Base-by-base conservation (phyloP, 2,797 vertebrate genomes). In the Menidia menidia region DNA sequence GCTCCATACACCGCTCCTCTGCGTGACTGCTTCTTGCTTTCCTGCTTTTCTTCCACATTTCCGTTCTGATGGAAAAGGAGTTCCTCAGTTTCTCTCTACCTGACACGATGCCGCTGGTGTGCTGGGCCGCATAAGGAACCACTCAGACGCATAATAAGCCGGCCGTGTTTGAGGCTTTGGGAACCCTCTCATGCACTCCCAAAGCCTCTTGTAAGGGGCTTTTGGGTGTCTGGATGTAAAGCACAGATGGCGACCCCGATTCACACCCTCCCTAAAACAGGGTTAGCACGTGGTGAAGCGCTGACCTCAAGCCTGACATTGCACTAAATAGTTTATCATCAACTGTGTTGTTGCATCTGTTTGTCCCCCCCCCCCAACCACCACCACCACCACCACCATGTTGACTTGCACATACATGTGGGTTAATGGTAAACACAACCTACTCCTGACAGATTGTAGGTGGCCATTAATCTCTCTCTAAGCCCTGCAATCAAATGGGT, bases 231-330 rank as follows among this genome's bases (percentile, higher is more conserved):
- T 82, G 45, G 60, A 75, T 78, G 47, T 54, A 19, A 77, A 58
- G 71, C 73, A 82, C 89, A 92, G 90, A 91, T 92, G 90, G 87
- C 1, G 6, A 33, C 80, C 81, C 66, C 30, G 61, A 81, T 79
- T 83, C 71, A 68, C 48, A 59, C 15, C 48, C 75, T 60, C 68
- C 54, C 15, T 18, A 43, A 64, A 85, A 75, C 64, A 63, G 71
- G 68, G 63, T 77, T 81, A 75, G 68, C 62, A 51, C 60, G 62
- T 25, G 73, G 47, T 70, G 72, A 77, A 67, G 64, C 56, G 0
- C 69, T 68, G 64, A 77, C 73, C 73, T 67, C 61, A 68, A 67
- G 81, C 65, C 52, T 55, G 60, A 18, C 30, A 60, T 51, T 78
- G 58, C 47, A 64, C 35, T 35, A 61, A 70, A 55, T 51, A 39